Conservation (phyloP, 2,113 vertebrate species). For the Orycteropus afer region DNA sequence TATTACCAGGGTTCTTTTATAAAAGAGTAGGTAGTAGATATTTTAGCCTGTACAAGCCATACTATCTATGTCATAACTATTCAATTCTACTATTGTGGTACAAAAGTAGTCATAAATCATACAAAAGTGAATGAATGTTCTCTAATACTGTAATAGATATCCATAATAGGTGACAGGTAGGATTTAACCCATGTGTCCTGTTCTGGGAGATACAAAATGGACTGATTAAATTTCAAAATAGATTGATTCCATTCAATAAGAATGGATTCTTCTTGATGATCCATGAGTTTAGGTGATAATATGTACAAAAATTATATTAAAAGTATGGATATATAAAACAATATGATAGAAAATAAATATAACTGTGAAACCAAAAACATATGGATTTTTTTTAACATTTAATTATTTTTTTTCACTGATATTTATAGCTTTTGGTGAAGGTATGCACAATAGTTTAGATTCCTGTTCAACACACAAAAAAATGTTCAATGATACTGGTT, state of each 20-base stretch:
- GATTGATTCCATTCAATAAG: not conserved
- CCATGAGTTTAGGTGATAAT: not conserved
- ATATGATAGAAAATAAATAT: not conserved
- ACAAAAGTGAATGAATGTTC: not conserved
- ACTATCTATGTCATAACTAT: not conserved
- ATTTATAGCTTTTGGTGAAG: not conserved
- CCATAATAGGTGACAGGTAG: not conserved
- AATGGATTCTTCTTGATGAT: too few relatives aligned
- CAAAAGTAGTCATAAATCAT: not conserved
- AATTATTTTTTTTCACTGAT: not conserved
- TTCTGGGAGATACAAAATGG: not conserved
- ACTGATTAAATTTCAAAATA: not conserved
- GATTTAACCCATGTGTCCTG: fast-evolving
- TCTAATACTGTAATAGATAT: not conserved
- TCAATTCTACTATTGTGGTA: not conserved
- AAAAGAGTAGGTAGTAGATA: not conserved
- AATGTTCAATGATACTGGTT: not conserved
- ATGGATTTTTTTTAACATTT: not conserved
- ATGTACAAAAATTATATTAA: not conserved
- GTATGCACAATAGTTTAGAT: not conserved
- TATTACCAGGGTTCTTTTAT: not conserved
- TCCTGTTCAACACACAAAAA: not conserved
- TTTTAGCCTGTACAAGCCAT: not conserved
- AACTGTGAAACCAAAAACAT: not conserved
- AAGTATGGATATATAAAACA: not conserved